These are phyloP conservation scores for Diaprepes abbreviatus DNA, from an alignment of 2,888 invertebrate species.

Conservation along the genomic window DNA sequence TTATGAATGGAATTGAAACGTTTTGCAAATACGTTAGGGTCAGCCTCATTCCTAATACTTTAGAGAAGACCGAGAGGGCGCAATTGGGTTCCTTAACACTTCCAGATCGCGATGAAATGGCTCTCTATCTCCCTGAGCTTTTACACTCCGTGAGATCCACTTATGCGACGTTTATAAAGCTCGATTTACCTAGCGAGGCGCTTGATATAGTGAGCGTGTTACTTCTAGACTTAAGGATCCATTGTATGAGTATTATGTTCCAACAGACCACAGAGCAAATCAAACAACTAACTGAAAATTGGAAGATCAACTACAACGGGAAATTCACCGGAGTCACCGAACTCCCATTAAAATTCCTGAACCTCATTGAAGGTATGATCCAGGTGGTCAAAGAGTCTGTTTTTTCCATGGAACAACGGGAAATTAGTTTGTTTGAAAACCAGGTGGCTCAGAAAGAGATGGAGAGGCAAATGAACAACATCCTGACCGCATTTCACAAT, in stretches of 20 bases:
- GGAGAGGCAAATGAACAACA: slow-evolving; percentile 71
- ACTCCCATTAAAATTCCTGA: slow-evolving; percentile 79
- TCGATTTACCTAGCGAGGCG: slow-evolving; percentile 91
- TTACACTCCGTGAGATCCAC: slow-evolving; percentile 80
- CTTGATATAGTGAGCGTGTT: slow-evolving; percentile 87
- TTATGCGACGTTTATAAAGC: slow-evolving; percentile 83
- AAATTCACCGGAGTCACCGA: slow-evolving; percentile 74
- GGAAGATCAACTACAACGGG: slow-evolving; percentile 88
- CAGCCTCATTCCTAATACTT: slow-evolving; percentile 78
- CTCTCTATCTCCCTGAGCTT: slow-evolving; percentile 84
- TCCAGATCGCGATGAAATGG: slow-evolving; percentile 71
- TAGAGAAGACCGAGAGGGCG: slow-evolving; percentile 67
- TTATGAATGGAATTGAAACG: slow-evolving; percentile 81
- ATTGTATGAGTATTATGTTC: slow-evolving; percentile 88
- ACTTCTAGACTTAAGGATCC: slow-evolving; percentile 88
- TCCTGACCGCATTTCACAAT: slow-evolving; percentile 74
- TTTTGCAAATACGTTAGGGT: slow-evolving; percentile 81
- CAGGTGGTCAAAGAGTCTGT: slow-evolving; percentile 79
- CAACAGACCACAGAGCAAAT: slow-evolving; percentile 87
- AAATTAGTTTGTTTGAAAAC: slow-evolving; percentile 72
- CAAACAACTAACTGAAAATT: slow-evolving; percentile 83
- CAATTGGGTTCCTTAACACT: slow-evolving; percentile 71
- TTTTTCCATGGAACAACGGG: slow-evolving; percentile 78
- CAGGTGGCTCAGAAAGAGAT: slow-evolving; percentile 69
- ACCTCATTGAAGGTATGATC: slow-evolving; percentile 80